phyloP scores from a whole-genome alignment of 2,797 vertebrate species.

The Capromys pilorides region DNA sequence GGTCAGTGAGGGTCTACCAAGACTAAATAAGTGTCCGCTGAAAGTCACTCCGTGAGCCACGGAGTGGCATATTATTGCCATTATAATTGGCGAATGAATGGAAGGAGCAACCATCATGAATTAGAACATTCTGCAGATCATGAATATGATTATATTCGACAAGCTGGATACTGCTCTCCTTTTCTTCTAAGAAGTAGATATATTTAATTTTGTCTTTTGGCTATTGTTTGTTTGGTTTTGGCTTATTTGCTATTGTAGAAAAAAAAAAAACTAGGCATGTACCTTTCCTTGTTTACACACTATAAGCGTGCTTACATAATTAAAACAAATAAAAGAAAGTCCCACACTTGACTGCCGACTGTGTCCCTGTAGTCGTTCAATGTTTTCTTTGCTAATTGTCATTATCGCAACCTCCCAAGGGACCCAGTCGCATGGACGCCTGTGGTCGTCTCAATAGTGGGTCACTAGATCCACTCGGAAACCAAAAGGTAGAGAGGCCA shows the following conservation, averaged over 20 bases:
- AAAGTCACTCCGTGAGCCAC: neutral
- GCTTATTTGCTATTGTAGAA: neutral
- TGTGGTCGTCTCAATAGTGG: neutral
- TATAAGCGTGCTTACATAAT: neutral
- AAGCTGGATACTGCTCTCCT: neutral
- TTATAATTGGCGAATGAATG: neutral
- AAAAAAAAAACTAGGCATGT: neutral
- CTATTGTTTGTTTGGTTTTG: neutral
- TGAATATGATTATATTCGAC: neutral
- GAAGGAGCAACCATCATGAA: neutral
- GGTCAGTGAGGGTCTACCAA: neutral
- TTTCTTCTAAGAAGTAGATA: neutral
- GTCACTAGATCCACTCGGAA: neutral
- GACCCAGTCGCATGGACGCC: neutral
- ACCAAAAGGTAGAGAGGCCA: neutral
- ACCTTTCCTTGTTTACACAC: neutral
- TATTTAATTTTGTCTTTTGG: neutral
- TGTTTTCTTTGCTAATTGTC: neutral
- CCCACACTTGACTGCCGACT: neutral
- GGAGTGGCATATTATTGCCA: too few relatives aligned
- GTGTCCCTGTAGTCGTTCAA: neutral
- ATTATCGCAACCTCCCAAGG: neutral
- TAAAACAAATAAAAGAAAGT: neutral
- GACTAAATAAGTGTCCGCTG: neutral
- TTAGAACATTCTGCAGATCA: neutral